phyloP scores from a whole-genome alignment of 2,113 vertebrate genomes.

The Trachemys scripta region DNA sequence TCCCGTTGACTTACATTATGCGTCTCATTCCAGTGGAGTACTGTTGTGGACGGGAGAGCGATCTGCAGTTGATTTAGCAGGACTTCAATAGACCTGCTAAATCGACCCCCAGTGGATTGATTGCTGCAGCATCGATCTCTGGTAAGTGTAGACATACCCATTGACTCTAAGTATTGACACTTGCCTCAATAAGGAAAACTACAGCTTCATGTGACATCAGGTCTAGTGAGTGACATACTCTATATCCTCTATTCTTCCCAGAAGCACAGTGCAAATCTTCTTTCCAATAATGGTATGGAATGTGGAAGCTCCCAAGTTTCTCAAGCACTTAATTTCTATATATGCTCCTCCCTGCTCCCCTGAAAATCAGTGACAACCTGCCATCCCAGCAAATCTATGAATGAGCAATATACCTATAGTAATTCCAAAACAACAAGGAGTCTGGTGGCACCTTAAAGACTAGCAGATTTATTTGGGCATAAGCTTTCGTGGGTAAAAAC shows the following conservation, averaged over 20 bases:
- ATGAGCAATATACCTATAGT: conserved; percentile 11
- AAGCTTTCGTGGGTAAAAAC: too few species aligned
- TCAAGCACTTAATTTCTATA: neutral
- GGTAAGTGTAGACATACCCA: too few species aligned
- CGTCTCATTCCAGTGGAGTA: too few species aligned
- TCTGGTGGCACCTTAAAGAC: too few species aligned
- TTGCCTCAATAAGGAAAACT: accelerated
- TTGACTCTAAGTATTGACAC: accelerated
- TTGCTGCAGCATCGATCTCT: too few species aligned
- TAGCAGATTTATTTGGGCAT: too few species aligned
- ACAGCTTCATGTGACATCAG: accelerated
- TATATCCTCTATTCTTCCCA: neutral
- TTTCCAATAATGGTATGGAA: neutral
- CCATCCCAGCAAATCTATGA: neutral
- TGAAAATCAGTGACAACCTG: conserved; percentile 34
- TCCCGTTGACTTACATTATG: too few species aligned
- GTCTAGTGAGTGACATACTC: neutral
- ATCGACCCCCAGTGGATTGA: too few species aligned
- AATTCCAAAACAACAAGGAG: neutral
- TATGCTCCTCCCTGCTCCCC: neutral
- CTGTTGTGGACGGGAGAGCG: too few species aligned
- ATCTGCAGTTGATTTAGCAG: too few species aligned
- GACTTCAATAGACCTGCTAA: too few species aligned
- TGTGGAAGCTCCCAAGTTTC: neutral
- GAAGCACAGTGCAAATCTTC: neutral